Base-by-base conservation (phyloP, 2,888 invertebrate genomes). In the Eupsilia transversa region DNA sequence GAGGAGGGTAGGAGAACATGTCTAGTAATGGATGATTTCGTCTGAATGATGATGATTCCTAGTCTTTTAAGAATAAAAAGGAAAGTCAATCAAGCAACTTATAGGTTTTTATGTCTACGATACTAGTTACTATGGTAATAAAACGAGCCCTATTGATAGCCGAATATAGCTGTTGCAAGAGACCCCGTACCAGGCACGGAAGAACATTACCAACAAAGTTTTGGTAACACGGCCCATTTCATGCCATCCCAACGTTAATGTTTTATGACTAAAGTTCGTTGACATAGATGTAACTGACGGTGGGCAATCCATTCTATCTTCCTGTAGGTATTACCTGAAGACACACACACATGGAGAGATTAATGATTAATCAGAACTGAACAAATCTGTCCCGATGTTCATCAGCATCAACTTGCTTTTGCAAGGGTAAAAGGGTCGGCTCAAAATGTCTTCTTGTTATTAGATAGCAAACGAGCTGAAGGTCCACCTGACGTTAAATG, bases 121-220 rank as follows among this genome's bases (percentile, higher is more conserved):
- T 63, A 63, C 27, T 41, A n/a, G n/a, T 17, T 10, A 27, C 41
- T 41, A n/a, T 2, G 63, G 27, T 14, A 30, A 64, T 77, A 77
- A 49, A 64, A 33, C 2, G 27, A 49, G 33, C 60, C 10, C 10
- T 3, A 14, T 72, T 63, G 72, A 72, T 41, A 72, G 33, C 4
- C 12, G 12, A 77, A 67, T 52, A 43, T 35, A 35, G 30, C 33
- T 35, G 27, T 35, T 66, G 59, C 54, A 20, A 38, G 27, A 33
- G 41, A 30, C 64, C 3, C 27, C 54, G 79, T 76, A 33, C 82
- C 79, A 76, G 79, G 56, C 30, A 79, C 79, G 43, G 23, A 27
- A 30, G 64, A 23, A 46, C 20, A 41, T 63, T 17, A 57, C 57
- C 60, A 20, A 46, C 17, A 77, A 66, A 69, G 46, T 71, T 80